phyloP scores from a whole-genome alignment of 2,888 invertebrate genomes.

The Eupithecia pulchellata region DNA sequence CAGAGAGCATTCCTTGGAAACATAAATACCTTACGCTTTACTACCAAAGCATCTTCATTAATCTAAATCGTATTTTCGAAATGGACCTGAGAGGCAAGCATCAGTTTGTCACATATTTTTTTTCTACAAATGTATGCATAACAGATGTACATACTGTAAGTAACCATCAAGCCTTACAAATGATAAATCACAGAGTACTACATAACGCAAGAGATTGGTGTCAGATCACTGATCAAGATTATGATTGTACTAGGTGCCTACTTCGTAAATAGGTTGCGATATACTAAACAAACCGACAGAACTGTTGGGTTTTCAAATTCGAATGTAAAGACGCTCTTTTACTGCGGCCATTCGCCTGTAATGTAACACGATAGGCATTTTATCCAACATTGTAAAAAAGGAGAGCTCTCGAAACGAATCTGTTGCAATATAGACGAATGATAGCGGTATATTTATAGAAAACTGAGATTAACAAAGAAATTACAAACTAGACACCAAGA shows the following conservation, averaged over 20 bases:
- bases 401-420: neutral
- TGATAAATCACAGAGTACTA: neutral
- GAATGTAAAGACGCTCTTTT: neutral
- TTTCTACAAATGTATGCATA: neutral
- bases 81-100: neutral
- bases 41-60: neutral
- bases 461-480: neutral
- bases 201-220: constrained; percentile 26
- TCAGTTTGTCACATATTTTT: neutral
- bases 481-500: neutral
- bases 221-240: constrained; percentile 28
- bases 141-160: neutral
- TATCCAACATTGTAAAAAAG: neutral
- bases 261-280: neutral
- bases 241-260: constrained; percentile 43
- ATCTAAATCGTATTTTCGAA: neutral
- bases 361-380: neutral
- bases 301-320: neutral
- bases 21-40: neutral
- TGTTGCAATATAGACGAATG: neutral
- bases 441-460: too few species aligned
- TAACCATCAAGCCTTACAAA: neutral
- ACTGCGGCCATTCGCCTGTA: neutral
- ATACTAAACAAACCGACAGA: neutral
- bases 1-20: neutral